phyloP scores from a whole-genome alignment of 1,140 invertebrate species.

The Listronotus bonariensis region DNA sequence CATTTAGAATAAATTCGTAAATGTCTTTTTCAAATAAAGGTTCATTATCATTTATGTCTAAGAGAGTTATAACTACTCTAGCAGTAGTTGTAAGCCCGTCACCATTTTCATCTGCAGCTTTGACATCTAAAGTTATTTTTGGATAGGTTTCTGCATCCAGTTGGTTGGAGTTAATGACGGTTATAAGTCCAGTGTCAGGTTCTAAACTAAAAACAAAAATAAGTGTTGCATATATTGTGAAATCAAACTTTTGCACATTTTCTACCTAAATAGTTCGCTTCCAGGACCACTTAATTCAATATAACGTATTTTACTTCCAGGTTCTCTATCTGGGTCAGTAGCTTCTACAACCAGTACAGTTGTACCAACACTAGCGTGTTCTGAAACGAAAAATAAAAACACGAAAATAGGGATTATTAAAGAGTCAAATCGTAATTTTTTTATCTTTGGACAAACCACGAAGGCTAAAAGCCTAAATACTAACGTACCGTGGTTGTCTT shows the following conservation, averaged over 20 bases:
- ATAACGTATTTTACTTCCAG: slow-evolving; percentile 74
- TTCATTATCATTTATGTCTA: slow-evolving; percentile 87
- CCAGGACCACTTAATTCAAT: slow-evolving; percentile 58
- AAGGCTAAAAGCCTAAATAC: too few species aligned
- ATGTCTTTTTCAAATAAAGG: slow-evolving; percentile 78
- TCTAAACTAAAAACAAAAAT: slow-evolving; percentile 69
- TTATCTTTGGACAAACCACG: too few species aligned
- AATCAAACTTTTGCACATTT: not conserved
- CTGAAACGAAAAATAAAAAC: not conserved
- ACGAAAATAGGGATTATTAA: slow-evolving; percentile 7
- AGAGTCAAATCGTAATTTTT: too few species aligned
- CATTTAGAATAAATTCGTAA: slow-evolving; percentile 81
- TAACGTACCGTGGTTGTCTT: too few species aligned
- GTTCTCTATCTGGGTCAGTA: slow-evolving; percentile 74
- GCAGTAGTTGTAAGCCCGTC: slow-evolving; percentile 74
- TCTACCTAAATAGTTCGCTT: slow-evolving; percentile 36
- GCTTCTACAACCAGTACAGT: slow-evolving; percentile 76
- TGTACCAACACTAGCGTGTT: slow-evolving; percentile 54
- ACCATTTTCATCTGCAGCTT: slow-evolving; percentile 84
- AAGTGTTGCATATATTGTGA: too few species aligned
- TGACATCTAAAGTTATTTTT: slow-evolving; percentile 77
- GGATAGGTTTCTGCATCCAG: slow-evolving; percentile 83
- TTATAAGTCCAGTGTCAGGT: slow-evolving; percentile 77
- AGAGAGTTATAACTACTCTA: slow-evolving; percentile 72
- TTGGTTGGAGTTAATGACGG: slow-evolving; percentile 69